Percentiles rank a stretch among this genome's conserved stretches.
Conservation (phyloP, 2,797 vertebrate genomes). For the Lacerta bilineata region DNA sequence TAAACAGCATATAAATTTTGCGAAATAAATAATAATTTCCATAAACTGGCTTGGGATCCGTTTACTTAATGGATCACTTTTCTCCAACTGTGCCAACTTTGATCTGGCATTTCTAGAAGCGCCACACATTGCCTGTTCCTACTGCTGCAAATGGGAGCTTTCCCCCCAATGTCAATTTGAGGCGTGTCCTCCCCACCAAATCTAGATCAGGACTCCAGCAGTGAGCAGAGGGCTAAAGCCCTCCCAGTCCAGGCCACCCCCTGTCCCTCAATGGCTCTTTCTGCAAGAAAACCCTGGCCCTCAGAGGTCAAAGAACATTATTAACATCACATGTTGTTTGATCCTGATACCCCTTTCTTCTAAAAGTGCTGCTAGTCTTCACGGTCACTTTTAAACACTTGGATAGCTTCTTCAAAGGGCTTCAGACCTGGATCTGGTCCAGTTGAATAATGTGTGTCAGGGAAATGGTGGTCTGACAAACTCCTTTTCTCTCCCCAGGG, state of each 20-base stretch:
- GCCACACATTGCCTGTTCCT: neutral
- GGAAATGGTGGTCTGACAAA: neutral
- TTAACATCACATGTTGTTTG: neutral
- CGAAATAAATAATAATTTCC: too few species aligned
- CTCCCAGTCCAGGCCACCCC: too few species aligned
- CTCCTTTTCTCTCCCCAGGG: neutral
- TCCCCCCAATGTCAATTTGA: too few species aligned
- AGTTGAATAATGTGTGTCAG: neutral
- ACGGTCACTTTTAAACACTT: too few species aligned
- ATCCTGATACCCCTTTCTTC: neutral
- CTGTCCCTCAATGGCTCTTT: too few species aligned
- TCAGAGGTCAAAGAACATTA: neutral
- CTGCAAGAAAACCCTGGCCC: neutral
- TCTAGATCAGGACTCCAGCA: too few species aligned
- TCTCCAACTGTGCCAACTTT: neutral
- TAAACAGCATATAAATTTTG: too few species aligned
- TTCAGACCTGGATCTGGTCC: constrained; percentile 3
- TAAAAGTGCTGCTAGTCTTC: neutral
- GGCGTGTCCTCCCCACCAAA: too few species aligned
- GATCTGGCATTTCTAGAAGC: neutral
- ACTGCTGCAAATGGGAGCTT: too few species aligned
- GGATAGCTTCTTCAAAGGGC: neutral
- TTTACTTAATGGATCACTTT: neutral
- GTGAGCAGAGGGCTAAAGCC: too few species aligned
- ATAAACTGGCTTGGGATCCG: too few species aligned